These are phyloP conservation scores for Brachycybe producta DNA, from an alignment of 2,888 invertebrate genomes.

Conservation along the genomic window DNA sequence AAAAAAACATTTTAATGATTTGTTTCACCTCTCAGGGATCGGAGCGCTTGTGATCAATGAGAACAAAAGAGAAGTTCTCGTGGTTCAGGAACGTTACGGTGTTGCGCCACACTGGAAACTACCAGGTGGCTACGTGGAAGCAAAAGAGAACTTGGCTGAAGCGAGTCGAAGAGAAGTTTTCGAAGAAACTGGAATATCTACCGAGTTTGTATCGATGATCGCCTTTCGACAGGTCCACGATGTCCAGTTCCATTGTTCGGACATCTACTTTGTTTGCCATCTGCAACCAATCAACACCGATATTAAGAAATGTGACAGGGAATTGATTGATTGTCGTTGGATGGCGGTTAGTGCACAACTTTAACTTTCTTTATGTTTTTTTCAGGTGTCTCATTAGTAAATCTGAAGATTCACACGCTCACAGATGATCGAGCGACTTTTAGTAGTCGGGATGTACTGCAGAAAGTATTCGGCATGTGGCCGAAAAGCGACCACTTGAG, in stretches of 20 bases:
- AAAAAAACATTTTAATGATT: no score
- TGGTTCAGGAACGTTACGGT: conserved; percentile 59
- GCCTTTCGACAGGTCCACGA: conserved; percentile 64
- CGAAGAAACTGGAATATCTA: conserved; percentile 76
- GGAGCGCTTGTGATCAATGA: conserved; percentile 75
- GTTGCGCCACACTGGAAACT: conserved; percentile 60
- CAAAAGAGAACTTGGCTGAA: conserved; percentile 67
- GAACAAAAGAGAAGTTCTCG: conserved; percentile 60
- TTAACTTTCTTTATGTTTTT: neutral
- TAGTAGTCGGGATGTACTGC: no score
- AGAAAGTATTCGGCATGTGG: no score
- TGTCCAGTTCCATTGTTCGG: conserved; percentile 66
- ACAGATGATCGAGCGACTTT: no score
- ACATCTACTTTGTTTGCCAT: conserved; percentile 67
- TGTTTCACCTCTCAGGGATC: no score
- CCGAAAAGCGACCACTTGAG: no score
- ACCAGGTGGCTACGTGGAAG: conserved; percentile 82
- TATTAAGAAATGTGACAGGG: conserved; percentile 55
- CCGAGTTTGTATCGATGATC: conserved; percentile 60
- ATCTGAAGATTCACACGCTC: no score
- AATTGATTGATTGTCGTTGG: conserved; percentile 68
- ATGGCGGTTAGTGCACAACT: conserved; percentile 47
- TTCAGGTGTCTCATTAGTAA: no score
- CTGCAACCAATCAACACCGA: conserved; percentile 48
- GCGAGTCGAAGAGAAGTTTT: conserved; percentile 73